A percentile compares a stretch with the other conserved stretches of the same genome.
Evolutionary conservation across 2,888 invertebrate species (phyloP).

Genomic region (Pachydiplax longipennis): DNA sequence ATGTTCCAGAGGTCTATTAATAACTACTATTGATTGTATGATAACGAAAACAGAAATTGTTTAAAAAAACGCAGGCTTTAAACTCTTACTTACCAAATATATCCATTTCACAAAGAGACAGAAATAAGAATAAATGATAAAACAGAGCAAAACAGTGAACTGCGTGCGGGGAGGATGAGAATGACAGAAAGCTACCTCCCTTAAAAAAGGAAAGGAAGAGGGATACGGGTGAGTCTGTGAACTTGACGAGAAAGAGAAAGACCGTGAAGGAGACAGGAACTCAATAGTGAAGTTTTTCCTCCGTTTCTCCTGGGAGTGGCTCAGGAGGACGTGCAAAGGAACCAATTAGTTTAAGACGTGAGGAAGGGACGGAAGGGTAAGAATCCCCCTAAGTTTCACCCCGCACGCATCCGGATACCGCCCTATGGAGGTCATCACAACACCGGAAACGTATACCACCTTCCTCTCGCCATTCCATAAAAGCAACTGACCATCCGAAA

Average conservation of each 20-base stretch:
- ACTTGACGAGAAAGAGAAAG: not conserved
- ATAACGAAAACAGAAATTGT: too few species aligned
- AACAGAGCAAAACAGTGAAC: not conserved
- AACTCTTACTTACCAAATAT: too few species aligned
- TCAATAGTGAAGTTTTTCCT: conserved; percentile 3
- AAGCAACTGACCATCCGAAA: not conserved
- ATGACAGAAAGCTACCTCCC: not conserved
- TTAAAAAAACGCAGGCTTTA: too few species aligned
- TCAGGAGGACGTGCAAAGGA: not conserved
- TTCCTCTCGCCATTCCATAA: not conserved
- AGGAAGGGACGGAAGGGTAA: not conserved
- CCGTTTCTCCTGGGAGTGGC: not conserved
- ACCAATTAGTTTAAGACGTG: conserved; percentile 20
- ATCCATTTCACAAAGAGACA: too few species aligned
- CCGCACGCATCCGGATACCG: not conserved
- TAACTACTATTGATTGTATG: too few species aligned
- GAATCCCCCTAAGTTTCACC: not conserved
- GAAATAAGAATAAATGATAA: too few species aligned
- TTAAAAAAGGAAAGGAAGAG: not conserved
- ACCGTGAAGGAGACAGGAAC: not conserved
- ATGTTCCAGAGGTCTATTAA: too few species aligned
- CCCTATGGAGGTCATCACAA: not conserved
- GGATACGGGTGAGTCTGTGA: not conserved
- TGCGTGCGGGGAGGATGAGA: not conserved
- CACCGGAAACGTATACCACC: not conserved